Base-by-base conservation (phyloP, 2,113 vertebrate genomes). In the Electrona antarctica region DNA sequence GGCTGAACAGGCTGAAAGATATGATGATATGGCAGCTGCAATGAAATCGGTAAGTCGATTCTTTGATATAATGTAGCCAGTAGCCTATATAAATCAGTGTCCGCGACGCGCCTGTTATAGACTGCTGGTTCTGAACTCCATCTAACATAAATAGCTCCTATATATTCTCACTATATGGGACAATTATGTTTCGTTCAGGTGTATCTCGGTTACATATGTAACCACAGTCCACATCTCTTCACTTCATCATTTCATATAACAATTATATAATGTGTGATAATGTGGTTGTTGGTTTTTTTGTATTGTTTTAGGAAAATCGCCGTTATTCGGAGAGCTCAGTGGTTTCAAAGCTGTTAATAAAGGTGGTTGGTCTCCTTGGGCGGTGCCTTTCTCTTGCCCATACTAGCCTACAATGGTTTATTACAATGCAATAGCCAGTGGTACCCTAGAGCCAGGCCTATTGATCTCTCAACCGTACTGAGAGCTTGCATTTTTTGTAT, bases 21-120 rank as follows among this genome's bases (percentile, higher is more conserved):
- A 98, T 86, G 96, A 98, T 90, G 96, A 98, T 88, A 98, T 98
- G 97, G 97, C 97, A 88, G 97, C 96, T 84, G 96, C 97, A 88
- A 98, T 98, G 97, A 98, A 98, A 92, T 97, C 97, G 94, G 97
- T 98, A 93, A 97, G 97, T 97, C 69, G 71, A 72, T 60, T 64
- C 13, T 41, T 6, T 41, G 33, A 41, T 3, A 41, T 41, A 6
- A 41, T 41, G 33, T 3, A 41, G 5, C 33, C 3, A 4, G 33
- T 41, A 41, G 33, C 33, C 33, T 41, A 41, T 8, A 58, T 51
- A 60, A 51, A 7, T 8, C 7, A 13, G 11, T 14, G 54, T 14
- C 21, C 21, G 21, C 21, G 21, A 21, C 21, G 21, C 21, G 21
- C 2, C 21, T 21, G 21, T 21, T 21, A 21, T 45, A 14, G 45